These are phyloP conservation scores for Pararge aegeria DNA, from an alignment of 1,140 invertebrate genomes.

Conservation along the genomic window DNA sequence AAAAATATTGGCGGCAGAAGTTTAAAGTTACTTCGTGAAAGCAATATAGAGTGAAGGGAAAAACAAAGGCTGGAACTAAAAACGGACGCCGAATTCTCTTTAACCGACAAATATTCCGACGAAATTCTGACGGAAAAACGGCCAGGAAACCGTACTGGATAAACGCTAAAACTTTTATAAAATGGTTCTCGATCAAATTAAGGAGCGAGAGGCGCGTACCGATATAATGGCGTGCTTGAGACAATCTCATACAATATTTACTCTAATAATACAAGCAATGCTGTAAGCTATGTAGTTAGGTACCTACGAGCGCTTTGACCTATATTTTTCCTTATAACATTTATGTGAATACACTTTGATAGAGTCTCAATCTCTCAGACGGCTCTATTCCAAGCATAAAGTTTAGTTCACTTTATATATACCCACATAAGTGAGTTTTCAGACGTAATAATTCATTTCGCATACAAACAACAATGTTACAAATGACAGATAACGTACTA, in stretches of 20 bases:
- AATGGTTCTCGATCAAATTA: conserved; percentile 25
- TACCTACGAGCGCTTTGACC: conserved; percentile 27
- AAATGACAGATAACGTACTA: too few relatives aligned
- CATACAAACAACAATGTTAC: too few relatives aligned
- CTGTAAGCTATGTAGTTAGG: conserved; percentile 23
- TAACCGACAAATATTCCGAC: conserved; percentile 6
- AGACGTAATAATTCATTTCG: too few relatives aligned
- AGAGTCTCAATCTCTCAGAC: conserved; percentile 17
- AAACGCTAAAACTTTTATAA: conserved; percentile 24
- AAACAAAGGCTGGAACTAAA: conserved; percentile 1
- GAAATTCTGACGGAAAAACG: conserved; percentile 15
- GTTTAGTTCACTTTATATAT: not conserved
- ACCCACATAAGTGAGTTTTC: too few relatives aligned
- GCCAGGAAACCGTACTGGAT: conserved; percentile 14
- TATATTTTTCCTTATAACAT: conserved; percentile 30
- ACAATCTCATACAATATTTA: conserved; percentile 34
- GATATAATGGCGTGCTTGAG: conserved; percentile 29
- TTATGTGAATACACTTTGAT: conserved; percentile 23
- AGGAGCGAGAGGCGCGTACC: conserved; percentile 26
- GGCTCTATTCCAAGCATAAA: not conserved
- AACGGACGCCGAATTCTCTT: conserved; percentile 3
- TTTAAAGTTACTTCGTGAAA: conserved; percentile 8
- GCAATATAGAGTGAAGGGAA: conserved; percentile 1
- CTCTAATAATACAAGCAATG: conserved; percentile 30
- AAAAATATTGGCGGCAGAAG: not conserved